Percentiles rank a stretch among this genome's conserved stretches.
Conservation (phyloP, 2,113 vertebrate genomes). For the Bufo bufo region DNA sequence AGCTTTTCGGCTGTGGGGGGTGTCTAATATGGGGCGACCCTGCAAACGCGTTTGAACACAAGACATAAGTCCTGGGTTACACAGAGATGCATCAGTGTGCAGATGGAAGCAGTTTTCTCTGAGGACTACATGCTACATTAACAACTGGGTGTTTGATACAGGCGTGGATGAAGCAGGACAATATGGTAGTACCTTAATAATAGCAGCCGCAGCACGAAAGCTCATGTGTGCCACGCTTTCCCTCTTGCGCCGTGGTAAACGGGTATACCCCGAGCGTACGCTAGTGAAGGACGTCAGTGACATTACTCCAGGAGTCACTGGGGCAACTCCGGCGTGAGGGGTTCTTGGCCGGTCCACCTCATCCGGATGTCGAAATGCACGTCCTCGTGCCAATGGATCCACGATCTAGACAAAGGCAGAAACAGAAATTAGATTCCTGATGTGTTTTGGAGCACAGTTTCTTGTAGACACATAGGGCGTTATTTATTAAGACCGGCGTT, state of each 20-base stretch:
- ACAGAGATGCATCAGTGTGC: background rate
- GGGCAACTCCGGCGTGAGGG: conserved; percentile 72
- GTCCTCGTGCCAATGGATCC: conserved; percentile 89
- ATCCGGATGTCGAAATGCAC: conserved; percentile 86
- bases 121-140: too few species aligned
- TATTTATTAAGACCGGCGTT: too few species aligned
- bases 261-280: conserved; percentile 77
- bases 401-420: conserved; percentile 77
- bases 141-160: background rate
- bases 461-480: background rate
- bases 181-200: conserved; percentile 77
- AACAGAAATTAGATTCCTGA: background rate
- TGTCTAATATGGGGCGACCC: conserved; percentile 84
- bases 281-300: conserved; percentile 90
- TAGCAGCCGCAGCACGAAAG: conserved; percentile 86
- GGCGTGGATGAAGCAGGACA: background rate
- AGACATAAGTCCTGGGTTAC: background rate
- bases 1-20: conserved; percentile 68
- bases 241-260: conserved; percentile 83
- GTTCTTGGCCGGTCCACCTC: conserved; percentile 83
- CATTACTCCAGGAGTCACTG: conserved; percentile 79
- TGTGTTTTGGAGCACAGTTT: too few species aligned
- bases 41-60: conserved; percentile 60
- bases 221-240: conserved; percentile 94
- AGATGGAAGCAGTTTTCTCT: too few species aligned